Evolutionary conservation across 2,888 invertebrate species (phyloP), one percentile per base, ranked within the genome.

Genomic region (Pheosia tremula): DNA sequence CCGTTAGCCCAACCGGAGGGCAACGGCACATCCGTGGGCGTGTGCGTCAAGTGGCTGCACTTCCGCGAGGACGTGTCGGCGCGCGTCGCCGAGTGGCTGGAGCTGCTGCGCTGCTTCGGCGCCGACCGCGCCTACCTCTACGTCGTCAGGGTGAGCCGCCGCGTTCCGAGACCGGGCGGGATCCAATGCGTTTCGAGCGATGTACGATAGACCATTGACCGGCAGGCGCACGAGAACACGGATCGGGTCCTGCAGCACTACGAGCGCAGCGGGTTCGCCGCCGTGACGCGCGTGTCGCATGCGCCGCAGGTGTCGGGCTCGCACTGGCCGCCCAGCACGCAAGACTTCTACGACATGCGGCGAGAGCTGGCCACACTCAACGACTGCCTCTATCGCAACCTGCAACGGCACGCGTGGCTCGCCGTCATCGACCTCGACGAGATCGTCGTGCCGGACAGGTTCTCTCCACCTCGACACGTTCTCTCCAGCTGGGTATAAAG

Each of bases 21-120:
- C 11, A 37, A 52, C 45, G 43, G 45, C 39, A 57, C 36, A 0
- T 60, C 63, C 0, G 41, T 69, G 36, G 63, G 58, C 11, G 67
- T 71, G 10, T 69, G 71, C 47, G 53, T 69, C 3, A 71, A 71
- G 49, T 66, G 63, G 65, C 50, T 67, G 5, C 62, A 71, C 49
- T 65, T 39, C 52, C 24, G 55, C 1, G 38, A 57, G 3, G 71
- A 71, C n/a, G 47, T 64, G 5, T 62, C 71, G 0, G 58, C 56
- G 1, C 13, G 39, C 8, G 50, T 71, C 0, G 62, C 67, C 3
- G 71, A 71, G 43, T 71, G 71, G 71, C 52, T 69, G 50, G 61
- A 69, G 56, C 37, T 69, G 4, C 13, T 71, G 38, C 52, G 61
- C 11, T 62, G 57, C 3, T 61, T 71, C 8, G 71, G 69, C 5